These are phyloP conservation scores for Camptogramma bilineatum DNA, from an alignment of 2,888 invertebrate genomes.

Conservation along the genomic window DNA sequence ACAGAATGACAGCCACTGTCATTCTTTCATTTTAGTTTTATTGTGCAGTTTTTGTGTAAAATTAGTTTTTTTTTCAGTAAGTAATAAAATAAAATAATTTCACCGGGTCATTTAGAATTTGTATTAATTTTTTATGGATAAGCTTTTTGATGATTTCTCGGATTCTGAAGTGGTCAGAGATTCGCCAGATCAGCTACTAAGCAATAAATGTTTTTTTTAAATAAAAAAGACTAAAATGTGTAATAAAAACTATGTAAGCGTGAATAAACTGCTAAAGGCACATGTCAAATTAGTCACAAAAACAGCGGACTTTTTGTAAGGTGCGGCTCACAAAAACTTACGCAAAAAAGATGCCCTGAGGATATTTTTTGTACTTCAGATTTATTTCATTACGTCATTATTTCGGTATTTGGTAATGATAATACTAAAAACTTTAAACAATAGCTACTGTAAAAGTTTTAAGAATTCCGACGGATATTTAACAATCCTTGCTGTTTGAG, in stretches of 20 bases:
- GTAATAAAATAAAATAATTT: too few species aligned
- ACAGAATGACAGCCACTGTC: too few species aligned
- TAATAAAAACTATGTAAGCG: conserved; percentile 5
- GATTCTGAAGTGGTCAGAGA: too few species aligned
- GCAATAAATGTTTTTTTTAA: too few species aligned
- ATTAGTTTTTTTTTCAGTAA: too few species aligned
- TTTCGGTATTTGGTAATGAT: conserved; percentile 7
- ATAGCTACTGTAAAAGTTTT: background rate
- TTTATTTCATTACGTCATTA: conserved; percentile 19
- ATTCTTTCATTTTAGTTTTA: too few species aligned
- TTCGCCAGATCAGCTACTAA: too few species aligned
- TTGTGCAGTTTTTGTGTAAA: too few species aligned
- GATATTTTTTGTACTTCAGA: conserved; percentile 21
- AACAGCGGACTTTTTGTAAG: conserved; percentile 30
- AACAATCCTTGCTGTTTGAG: too few species aligned
- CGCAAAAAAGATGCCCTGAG: conserved; percentile 29
- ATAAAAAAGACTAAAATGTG: background rate
- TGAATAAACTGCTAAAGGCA: conserved; percentile 19
- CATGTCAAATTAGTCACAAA: conserved; percentile 37
- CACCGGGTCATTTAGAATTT: too few species aligned
- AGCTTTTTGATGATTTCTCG: too few species aligned
- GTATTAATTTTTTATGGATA: too few species aligned
- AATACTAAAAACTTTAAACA: background rate
- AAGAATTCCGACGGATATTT: conserved; percentile 5
- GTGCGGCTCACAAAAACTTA: conserved; percentile 34